Percentiles rank a stretch among this genome's conserved stretches.
These are phyloP conservation scores for Pitangus sulphuratus DNA, from an alignment of 2,797 vertebrate genomes.

Conservation along the genomic window DNA sequence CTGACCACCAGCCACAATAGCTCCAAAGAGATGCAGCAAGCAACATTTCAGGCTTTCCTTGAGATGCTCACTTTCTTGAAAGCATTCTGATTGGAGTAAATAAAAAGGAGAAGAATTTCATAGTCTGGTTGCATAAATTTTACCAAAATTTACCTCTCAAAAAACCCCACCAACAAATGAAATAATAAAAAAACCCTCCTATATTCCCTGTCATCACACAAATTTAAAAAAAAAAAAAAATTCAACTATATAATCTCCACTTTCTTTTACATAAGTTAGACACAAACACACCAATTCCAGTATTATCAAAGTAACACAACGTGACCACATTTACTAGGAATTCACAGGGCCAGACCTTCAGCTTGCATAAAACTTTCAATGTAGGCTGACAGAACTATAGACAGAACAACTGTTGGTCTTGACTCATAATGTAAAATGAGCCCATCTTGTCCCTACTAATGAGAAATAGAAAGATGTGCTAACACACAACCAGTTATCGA, in stretches of 20 bases:
- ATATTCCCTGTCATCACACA: neutral
- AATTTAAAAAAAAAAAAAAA: neutral
- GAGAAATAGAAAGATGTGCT: neutral
- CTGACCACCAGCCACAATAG: slow-evolving; percentile 94
- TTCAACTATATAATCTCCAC: neutral
- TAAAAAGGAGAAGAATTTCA: neutral
- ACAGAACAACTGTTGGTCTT: neutral
- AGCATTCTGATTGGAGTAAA: slow-evolving; percentile 86
- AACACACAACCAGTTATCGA: neutral
- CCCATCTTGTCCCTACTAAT: neutral
- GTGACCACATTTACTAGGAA: neutral
- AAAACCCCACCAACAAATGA: fast-evolving
- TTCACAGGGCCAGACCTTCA: neutral
- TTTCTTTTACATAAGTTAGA: neutral
- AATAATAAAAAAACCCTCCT: neutral
- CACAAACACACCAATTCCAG: neutral
- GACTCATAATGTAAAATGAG: neutral
- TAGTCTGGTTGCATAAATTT: neutral
- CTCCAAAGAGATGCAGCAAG: slow-evolving; percentile 93
- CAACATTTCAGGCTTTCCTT: slow-evolving; percentile 97
- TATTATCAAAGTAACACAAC: neutral
- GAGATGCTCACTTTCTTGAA: slow-evolving; percentile 98
- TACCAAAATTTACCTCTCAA: neutral
- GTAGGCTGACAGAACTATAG: neutral
- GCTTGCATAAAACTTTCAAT: neutral